Percentiles rank a stretch among this genome's conserved stretches.
Evolutionary conservation across 2,888 invertebrate genomes (phyloP).

Genomic region (Cenopis cana): DNA sequence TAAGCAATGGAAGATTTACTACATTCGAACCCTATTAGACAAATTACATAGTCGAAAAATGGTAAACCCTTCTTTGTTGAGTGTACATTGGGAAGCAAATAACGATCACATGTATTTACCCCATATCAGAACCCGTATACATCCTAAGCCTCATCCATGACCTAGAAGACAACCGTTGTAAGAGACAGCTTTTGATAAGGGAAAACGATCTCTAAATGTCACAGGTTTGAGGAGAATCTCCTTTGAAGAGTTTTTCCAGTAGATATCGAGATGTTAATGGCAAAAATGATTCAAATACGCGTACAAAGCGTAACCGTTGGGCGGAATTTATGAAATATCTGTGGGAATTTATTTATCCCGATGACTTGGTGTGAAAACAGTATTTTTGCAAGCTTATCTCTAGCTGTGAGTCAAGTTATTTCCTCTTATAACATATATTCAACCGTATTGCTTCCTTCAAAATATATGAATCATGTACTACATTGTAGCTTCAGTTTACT

Average conservation of each 20-base stretch:
- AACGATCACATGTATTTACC: slow-evolving; percentile 34
- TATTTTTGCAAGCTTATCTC: neutral
- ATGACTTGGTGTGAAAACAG: slow-evolving; percentile 6
- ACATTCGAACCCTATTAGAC: no score
- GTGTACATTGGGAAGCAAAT: slow-evolving; percentile 20
- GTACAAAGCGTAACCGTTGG: slow-evolving; percentile 19
- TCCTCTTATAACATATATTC: no score
- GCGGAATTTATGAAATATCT: slow-evolving; percentile 28
- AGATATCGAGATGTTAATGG: slow-evolving; percentile 29
- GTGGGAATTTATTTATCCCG: slow-evolving; percentile 9
- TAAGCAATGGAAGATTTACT: no score
- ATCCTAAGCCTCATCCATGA: slow-evolving; percentile 16
- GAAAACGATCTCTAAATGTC: neutral
- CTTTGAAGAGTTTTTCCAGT: neutral
- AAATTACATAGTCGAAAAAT: no score
- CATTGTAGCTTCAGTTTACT: no score
- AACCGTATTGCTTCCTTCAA: no score
- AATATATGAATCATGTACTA: no score
- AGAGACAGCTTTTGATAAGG: neutral
- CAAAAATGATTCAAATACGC: slow-evolving; percentile 30
- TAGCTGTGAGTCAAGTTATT: neutral
- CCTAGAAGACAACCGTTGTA: neutral
- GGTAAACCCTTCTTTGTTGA: no score
- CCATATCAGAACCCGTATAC: slow-evolving; percentile 29
- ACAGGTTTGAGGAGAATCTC: neutral